phyloP scores from a whole-genome alignment of 1,140 invertebrate genomes.

The Cryptotermes secundus region DNA sequence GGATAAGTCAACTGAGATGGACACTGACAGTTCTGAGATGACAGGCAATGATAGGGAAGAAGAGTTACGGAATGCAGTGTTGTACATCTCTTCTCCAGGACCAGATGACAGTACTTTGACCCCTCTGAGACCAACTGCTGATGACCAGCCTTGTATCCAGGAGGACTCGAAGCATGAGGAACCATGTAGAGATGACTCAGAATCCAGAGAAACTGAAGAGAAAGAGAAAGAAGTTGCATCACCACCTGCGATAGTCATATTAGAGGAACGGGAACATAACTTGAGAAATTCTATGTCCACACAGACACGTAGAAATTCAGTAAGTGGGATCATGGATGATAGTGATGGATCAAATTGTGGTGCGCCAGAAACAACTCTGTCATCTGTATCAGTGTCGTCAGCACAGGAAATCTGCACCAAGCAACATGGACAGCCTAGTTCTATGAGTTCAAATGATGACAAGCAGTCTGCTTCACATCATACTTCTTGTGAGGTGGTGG shows the following conservation, averaged over 20 bases:
- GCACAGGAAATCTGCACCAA: conserved; percentile 18
- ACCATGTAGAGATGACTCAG: neutral
- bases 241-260: conserved; percentile 39
- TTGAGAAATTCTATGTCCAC: conserved; percentile 39
- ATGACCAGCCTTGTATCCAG: neutral
- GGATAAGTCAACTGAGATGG: neutral
- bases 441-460: conserved; percentile 12
- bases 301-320: conserved; percentile 22
- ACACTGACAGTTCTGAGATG: neutral
- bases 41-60: neutral
- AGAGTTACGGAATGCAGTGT: neutral
- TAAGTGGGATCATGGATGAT: neutral
- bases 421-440: conserved; percentile 5
- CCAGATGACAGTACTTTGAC: neutral
- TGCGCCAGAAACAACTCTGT: neutral
- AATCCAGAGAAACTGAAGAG: conserved; percentile 16
- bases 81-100: neutral
- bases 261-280: conserved; percentile 42
- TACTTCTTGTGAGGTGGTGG: conserved; percentile 33
- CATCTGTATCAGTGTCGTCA: neutral
- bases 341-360: conserved; percentile 5
- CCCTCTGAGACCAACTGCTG: neutral
- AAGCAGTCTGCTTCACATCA: conserved; percentile 23
- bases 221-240: conserved; percentile 3
- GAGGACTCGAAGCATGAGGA: neutral